These are phyloP conservation scores for Hirundo rustica DNA, from an alignment of 2,797 vertebrate genomes.

Conservation along the genomic window DNA sequence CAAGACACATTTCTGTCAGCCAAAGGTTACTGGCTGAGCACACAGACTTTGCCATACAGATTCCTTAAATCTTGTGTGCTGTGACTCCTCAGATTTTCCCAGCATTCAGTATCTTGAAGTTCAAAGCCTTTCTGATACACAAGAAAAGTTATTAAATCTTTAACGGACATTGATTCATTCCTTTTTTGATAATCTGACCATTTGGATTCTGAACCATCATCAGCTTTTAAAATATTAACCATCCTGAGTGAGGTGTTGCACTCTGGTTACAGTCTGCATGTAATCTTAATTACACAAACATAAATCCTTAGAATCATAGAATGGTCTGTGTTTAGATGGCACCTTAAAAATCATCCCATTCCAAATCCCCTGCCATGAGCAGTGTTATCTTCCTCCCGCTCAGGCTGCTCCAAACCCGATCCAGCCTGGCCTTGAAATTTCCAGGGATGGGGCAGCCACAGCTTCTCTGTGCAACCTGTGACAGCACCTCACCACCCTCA, in stretches of 20 bases:
- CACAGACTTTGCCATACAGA: background rate
- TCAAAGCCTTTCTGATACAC: background rate
- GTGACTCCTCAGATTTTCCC: background rate
- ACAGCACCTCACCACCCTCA: background rate
- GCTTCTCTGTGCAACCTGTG: background rate
- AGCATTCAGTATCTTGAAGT: background rate
- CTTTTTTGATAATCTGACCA: background rate
- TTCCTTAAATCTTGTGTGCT: background rate
- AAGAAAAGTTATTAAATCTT: background rate
- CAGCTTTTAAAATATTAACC: background rate
- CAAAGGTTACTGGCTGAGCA: background rate
- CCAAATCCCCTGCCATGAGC: accelerated
- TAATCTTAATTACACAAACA: background rate
- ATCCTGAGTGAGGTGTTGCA: background rate
- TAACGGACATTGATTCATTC: background rate
- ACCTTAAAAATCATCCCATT: background rate
- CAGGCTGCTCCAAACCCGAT: accelerated
- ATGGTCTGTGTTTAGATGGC: background rate
- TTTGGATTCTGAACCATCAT: background rate
- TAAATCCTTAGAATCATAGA: background rate
- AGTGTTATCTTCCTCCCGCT: background rate
- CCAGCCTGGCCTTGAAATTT: background rate
- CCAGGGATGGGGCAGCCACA: background rate
- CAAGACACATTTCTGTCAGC: background rate
- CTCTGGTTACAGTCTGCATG: background rate